phyloP scores from a whole-genome alignment of 2,113 vertebrate species.

The Indicator indicator region DNA sequence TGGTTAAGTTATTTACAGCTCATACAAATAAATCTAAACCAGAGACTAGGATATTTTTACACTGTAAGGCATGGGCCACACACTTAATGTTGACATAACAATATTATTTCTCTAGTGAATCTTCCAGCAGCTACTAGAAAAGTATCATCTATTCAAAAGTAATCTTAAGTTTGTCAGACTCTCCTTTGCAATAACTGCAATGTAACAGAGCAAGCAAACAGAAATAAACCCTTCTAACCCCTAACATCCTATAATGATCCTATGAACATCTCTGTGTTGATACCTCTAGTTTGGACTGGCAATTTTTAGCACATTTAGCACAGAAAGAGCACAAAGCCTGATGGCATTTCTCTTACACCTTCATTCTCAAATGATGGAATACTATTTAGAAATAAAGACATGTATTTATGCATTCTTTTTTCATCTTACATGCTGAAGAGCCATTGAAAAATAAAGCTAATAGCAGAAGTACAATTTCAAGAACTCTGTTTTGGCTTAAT shows the following conservation, averaged over 20 bases:
- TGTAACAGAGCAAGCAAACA: background rate
- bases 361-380: background rate
- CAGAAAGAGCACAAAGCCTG: background rate
- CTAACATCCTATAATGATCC: too few relatives aligned
- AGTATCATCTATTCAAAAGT: background rate
- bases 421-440: background rate
- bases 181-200: background rate
- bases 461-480: background rate
- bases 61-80: background rate
- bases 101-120: background rate
- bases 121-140: background rate
- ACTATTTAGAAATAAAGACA: background rate
- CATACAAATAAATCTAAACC: background rate
- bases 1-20: constrained; percentile 19
- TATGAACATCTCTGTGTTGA: background rate
- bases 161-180: background rate
- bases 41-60: background rate
- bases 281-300: background rate
- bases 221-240: background rate
- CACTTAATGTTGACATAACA: background rate
- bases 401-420: background rate
- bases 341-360: background rate
- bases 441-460: background rate
- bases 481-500: background rate
- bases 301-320: background rate